Evolutionary conservation across 2,113 vertebrate species (phyloP).

Genomic region (Symphodus melops): DNA sequence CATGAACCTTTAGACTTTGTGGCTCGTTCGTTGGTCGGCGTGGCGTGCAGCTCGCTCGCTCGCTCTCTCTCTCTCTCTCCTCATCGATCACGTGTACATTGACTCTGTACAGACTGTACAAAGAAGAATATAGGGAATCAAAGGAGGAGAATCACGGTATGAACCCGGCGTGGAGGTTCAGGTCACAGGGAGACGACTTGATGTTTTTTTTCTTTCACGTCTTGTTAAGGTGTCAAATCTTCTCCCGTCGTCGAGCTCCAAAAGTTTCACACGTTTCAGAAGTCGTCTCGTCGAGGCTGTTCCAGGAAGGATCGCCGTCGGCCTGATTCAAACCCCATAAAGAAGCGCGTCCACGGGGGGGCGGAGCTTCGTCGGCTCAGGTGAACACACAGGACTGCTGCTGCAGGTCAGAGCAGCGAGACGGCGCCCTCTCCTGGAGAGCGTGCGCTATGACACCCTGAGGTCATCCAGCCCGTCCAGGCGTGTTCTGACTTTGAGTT

Average conservation of each 20-base stretch:
- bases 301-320: constrained; percentile 3
- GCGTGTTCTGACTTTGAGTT: too few relatives aligned
- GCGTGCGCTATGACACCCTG: neutral
- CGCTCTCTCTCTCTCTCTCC: constrained; percentile 46
- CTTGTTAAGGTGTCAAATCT: constrained; percentile 37
- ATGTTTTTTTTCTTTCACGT: constrained; percentile 11
- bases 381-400: too few relatives aligned
- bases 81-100: constrained; percentile 58
- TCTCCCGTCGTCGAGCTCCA: constrained; percentile 20
- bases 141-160: constrained; percentile 30
- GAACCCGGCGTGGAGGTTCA: constrained; percentile 20
- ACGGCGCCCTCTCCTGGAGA: neutral
- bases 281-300: too few relatives aligned
- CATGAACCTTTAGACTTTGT: neutral
- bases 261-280: too few relatives aligned
- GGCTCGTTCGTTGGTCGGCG: neutral
- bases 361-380: too few relatives aligned
- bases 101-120: constrained; percentile 61
- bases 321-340: constrained; percentile 4
- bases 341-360: constrained; percentile 16
- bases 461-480: neutral
- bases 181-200: constrained; percentile 8
- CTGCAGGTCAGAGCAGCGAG: neutral
- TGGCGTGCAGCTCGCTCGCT: constrained; percentile 39
- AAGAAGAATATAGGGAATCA: constrained; percentile 41